phyloP scores from a whole-genome alignment of 2,113 vertebrate genomes.

The Actenoides hombroni region DNA sequence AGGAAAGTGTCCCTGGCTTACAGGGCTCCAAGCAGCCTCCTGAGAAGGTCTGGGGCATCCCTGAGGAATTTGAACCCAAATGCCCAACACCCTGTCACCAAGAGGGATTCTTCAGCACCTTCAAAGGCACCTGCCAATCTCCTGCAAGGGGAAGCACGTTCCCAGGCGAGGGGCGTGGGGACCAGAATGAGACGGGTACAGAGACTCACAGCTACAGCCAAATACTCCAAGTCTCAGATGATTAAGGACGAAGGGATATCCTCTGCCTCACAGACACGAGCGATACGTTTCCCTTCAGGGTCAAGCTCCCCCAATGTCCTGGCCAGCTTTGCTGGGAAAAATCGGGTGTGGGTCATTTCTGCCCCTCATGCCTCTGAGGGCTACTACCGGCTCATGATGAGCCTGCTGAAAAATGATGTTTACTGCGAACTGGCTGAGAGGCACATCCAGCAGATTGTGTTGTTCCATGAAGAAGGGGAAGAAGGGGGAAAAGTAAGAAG shows the following conservation, averaged over 20 bases:
- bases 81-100: constrained; percentile 1
- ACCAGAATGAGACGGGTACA: constrained; percentile 35
- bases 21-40: constrained; percentile 18
- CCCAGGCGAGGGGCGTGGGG: not conserved
- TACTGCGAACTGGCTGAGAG: constrained; percentile 95
- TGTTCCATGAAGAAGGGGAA: constrained; percentile 94
- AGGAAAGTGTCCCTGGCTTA: constrained; percentile 40
- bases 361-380: constrained; percentile 93
- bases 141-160: constrained; percentile 51
- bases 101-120: constrained; percentile 59
- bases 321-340: constrained; percentile 93
- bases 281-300: constrained; percentile 80
- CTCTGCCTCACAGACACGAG: constrained; percentile 70
- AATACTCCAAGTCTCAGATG: constrained; percentile 64
- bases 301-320: constrained; percentile 89
- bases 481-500: constrained; percentile 88
- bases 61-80: not conserved
- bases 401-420: constrained; percentile 90
- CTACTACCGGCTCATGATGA: constrained; percentile 98
- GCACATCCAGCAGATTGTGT: constrained; percentile 92
- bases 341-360: constrained; percentile 91
- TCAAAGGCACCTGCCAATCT: constrained; percentile 13
- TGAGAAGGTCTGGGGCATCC: constrained; percentile 43
- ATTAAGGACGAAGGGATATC: constrained; percentile 80
- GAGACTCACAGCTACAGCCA: constrained; percentile 57